Conservation (phyloP, 2,113 vertebrate genomes). For the Semnornis frantzii region DNA sequence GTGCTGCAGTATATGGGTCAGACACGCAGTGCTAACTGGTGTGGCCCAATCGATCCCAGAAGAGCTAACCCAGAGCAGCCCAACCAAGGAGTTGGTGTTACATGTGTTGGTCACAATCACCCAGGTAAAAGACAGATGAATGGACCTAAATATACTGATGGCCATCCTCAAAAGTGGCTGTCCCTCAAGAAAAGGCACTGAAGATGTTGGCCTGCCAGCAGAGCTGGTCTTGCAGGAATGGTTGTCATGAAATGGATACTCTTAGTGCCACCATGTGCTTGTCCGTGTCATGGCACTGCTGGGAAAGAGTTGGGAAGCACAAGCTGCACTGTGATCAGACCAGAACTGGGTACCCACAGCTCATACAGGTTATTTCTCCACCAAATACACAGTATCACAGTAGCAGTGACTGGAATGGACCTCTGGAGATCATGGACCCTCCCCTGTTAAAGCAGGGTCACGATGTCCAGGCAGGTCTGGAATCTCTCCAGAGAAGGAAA, state of each 20-base stretch:
- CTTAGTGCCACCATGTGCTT: not conserved
- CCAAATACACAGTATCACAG: not conserved
- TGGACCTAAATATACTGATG: not conserved
- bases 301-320: not conserved
- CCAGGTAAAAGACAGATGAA: not conserved
- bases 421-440: not conserved
- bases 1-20: not conserved
- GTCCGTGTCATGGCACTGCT: not conserved
- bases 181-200: not conserved
- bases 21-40: not conserved
- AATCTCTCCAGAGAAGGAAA: not conserved
- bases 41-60: not conserved
- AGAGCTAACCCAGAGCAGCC: not conserved
- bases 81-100: not conserved
- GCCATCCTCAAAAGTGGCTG: fast-evolving
- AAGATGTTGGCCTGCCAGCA: not conserved
- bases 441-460: not conserved
- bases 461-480: not conserved
- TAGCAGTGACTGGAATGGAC: not conserved
- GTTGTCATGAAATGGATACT: not conserved
- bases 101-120: not conserved
- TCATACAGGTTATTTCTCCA: not conserved
- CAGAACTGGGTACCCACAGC: not conserved
- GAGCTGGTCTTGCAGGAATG: not conserved
- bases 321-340: not conserved